Evolutionary conservation across 2,888 invertebrate species (phyloP), one percentile per base, ranked within the genome.

Genomic region (Leptogaster cylindrica): DNA sequence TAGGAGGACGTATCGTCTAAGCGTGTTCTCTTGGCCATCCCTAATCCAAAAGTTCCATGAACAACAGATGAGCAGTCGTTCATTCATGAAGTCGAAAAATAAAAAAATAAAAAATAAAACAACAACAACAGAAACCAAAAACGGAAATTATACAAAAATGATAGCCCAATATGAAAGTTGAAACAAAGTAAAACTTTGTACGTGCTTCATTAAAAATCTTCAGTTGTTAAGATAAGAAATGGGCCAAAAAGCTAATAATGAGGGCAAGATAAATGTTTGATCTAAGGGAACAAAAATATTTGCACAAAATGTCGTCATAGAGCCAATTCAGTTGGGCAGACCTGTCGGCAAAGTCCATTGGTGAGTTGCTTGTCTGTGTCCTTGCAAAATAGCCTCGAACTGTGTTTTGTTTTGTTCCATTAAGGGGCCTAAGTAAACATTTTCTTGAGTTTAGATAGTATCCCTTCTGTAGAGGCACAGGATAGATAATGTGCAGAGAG

Each of bases 161-260:
- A n/a, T n/a, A n/a, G n/a, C n/a, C n/a, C n/a, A 61, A 44, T 61
- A 61, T 61, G 61, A 61, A 61, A 61, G 61, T 61, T 44, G 28
- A 61, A 61, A 44, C 44, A 44, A 44, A 61, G 44, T 44, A 39
- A 61, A 61, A 61, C 61, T 61, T 44, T 61, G 44, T 44, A 61
- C 61, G 61, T 61, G 61, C 61, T 61, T 61, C 61, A 61, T 61
- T 61, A 61, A 61, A 61, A 61, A 61, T 61, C 61, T 28, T 44
- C 44, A 61, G 61, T 61, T 61, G 61, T 61, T 61, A 61, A 61
- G 61, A 61, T 61, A 61, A 61, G 61, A 61, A 61, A 61, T 61
- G 61, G 61, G 44, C 61, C 61, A 61, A 61, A 55, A 61, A 61
- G 61, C 61, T 61, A 61, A 61, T 61, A 61, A 61, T 61, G 61